These are phyloP conservation scores for Hydrolagus affinis DNA, from an alignment of 2,113 vertebrate genomes.

Conservation along the genomic window DNA sequence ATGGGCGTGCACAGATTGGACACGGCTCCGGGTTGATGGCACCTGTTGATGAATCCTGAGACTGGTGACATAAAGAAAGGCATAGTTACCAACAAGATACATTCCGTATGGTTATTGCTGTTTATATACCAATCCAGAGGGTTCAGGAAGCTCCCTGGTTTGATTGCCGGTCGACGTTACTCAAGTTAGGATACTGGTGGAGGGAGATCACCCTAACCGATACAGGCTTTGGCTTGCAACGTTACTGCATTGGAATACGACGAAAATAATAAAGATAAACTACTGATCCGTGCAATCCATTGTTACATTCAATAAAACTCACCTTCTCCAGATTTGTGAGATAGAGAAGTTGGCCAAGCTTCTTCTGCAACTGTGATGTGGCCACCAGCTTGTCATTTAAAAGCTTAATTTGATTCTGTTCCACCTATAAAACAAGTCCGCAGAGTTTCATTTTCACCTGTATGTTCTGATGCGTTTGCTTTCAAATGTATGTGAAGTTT, in stretches of 20 bases:
- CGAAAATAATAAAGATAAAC: no score
- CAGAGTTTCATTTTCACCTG: neutral
- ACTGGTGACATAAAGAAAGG: conserved; percentile 54
- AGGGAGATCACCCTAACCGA: no score
- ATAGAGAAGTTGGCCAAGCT: conserved; percentile 90
- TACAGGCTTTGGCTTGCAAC: no score
- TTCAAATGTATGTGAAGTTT: no score
- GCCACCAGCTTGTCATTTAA: conserved; percentile 89
- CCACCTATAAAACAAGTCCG: conserved; percentile 63
- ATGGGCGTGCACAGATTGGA: conserved; percentile 85
- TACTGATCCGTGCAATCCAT: no score
- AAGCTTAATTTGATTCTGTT: conserved; percentile 87
- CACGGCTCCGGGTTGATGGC: conserved; percentile 92
- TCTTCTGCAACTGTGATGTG: conserved; percentile 92
- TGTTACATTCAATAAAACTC: conserved; percentile 28
- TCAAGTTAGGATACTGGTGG: no score
- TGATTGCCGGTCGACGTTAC: no score
- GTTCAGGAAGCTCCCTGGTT: no score
- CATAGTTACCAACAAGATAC: neutral
- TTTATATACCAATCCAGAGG: no score
- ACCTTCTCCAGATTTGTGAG: conserved; percentile 95
- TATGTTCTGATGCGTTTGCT: no score
- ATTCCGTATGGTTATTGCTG: neutral
- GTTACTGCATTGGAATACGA: no score
- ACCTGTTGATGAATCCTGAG: conserved; percentile 87